Evolutionary conservation across 1,140 invertebrate species (phyloP).

Genomic region (Steinernema feltiae): DNA sequence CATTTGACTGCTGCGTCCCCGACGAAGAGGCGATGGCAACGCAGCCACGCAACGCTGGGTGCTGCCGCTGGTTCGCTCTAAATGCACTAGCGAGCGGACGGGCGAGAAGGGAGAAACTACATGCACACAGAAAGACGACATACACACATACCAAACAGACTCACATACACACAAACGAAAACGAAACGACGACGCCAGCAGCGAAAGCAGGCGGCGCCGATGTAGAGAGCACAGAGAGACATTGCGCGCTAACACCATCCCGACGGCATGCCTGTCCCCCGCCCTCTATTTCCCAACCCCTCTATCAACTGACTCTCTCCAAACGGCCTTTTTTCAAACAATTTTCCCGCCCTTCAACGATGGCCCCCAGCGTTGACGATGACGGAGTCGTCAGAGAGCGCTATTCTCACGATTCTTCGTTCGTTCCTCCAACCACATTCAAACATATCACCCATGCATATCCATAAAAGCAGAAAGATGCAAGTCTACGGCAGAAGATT

Average conservation of each 20-base stretch:
- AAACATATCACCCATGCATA: not conserved
- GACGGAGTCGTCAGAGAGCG: not conserved
- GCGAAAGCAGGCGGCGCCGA: conserved; percentile 11
- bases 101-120: conserved; percentile 3
- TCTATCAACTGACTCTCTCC: conserved; percentile 8
- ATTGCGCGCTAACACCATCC: not conserved
- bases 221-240: conserved; percentile 4
- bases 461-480: not conserved
- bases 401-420: conserved; percentile 9
- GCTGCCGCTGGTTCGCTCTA: conserved; percentile 13
- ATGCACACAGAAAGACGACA: conserved; percentile 19
- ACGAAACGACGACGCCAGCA: conserved; percentile 15
- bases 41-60: conserved; percentile 5
- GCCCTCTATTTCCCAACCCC: conserved; percentile 5
- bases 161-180: conserved; percentile 21
- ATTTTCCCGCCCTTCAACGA: conserved; percentile 11
- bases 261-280: conserved; percentile 10
- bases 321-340: conserved; percentile 15
- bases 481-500: not conserved
- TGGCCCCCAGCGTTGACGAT: not conserved
- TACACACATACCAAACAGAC: conserved; percentile 16
- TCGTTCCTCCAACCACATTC: not conserved
- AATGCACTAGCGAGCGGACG: conserved; percentile 8
- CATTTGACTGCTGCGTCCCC: conserved; percentile 12
- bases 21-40: conserved; percentile 2